Conservation (phyloP, 2,888 invertebrate genomes). For the Mystacides longicornis region DNA sequence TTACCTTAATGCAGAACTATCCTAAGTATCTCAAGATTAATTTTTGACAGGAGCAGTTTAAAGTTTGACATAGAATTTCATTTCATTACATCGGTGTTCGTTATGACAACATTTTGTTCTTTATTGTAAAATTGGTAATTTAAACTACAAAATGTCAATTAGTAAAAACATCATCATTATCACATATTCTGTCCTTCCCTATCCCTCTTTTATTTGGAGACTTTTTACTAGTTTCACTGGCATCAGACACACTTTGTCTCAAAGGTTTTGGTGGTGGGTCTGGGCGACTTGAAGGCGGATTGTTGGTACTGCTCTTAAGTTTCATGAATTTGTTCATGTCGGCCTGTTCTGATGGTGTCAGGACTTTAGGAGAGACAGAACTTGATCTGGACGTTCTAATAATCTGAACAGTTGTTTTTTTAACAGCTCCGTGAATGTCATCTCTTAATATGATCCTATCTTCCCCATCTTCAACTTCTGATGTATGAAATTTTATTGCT, state of each 20-base stretch:
- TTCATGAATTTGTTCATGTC: conserved; percentile 16
- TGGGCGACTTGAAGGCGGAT: conserved; percentile 15
- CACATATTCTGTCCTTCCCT: background rate
- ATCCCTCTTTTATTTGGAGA: background rate
- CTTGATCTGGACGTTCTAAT: conserved; percentile 17
- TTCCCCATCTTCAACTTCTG: conserved; percentile 3
- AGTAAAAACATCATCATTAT: conserved; percentile 14
- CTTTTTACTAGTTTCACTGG: background rate
- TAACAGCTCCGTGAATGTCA: background rate
- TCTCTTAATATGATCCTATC: conserved; percentile 5
- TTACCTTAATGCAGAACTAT: too few species aligned
- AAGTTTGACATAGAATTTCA: too few species aligned
- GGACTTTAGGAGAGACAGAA: conserved; percentile 5
- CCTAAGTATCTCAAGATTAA: too few species aligned
- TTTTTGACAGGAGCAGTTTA: too few species aligned
- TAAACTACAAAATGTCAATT: background rate
- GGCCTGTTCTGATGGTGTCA: conserved; percentile 17
- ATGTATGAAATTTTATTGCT: conserved; percentile 3
- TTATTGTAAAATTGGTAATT: background rate
- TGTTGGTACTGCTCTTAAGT: conserved; percentile 18
- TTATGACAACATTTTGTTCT: too few species aligned
- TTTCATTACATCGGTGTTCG: too few species aligned
- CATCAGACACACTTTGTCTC: conserved; percentile 7
- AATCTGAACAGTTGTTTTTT: conserved; percentile 17
- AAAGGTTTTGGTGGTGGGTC: conserved; percentile 15